phyloP scores from a whole-genome alignment of 2,888 invertebrate genomes.

The Epirrita christyi region DNA sequence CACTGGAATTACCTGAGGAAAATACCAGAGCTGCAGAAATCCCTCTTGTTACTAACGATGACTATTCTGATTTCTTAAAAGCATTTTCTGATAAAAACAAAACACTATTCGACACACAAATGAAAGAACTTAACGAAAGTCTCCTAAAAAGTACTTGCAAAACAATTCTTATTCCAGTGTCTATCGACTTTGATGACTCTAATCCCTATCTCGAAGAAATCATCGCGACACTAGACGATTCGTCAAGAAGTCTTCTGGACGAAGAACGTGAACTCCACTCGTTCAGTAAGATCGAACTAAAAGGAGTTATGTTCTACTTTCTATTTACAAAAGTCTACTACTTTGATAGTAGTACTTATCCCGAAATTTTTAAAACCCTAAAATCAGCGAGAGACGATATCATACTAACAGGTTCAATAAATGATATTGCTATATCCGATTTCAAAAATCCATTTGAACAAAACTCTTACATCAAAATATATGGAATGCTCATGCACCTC shows the following conservation, averaged over 20 bases:
- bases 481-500: conserved; percentile 37
- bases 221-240: conserved; percentile 13
- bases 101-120: background rate
- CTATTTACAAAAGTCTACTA: conserved; percentile 31
- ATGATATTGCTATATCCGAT: no score
- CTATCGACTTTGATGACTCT: no score
- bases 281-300: background rate
- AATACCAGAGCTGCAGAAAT: background rate
- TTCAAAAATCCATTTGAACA: no score
- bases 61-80: background rate
- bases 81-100: background rate
- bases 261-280: conserved; percentile 17
- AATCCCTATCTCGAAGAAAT: conserved; percentile 22
- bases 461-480: conserved; percentile 35
- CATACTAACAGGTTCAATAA: no score
- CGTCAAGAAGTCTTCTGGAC: background rate
- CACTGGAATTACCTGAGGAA: background rate
- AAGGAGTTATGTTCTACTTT: conserved; percentile 10
- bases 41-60: background rate
- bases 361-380: conserved; percentile 18
- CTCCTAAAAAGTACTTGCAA: background rate
- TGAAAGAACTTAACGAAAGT: background rate
- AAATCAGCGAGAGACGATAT: no score
- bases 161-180: no score
- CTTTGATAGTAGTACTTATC: conserved; percentile 17